These are phyloP conservation scores for Protodeltote pygarga DNA, from an alignment of 2,888 invertebrate genomes.

Conservation along the genomic window DNA sequence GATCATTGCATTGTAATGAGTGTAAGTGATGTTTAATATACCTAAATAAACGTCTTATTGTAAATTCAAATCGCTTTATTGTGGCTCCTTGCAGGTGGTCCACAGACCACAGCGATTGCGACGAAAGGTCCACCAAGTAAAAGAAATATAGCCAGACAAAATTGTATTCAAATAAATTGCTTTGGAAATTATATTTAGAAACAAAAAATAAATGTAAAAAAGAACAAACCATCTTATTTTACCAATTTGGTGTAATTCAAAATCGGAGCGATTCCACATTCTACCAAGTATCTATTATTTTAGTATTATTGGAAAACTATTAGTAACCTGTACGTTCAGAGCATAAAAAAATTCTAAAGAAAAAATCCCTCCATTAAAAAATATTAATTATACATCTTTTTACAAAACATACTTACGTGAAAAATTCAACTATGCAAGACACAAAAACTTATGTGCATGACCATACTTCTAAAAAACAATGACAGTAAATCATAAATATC, in stretches of 20 bases:
- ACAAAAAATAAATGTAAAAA: conserved; percentile 17
- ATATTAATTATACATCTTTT: conserved; percentile 7
- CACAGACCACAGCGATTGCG: conserved; percentile 24
- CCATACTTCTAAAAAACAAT: conserved; percentile 6
- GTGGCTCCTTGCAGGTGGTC: conserved; percentile 33
- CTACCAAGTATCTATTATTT: no score
- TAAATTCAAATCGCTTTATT: conserved; percentile 10
- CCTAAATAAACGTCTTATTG: conserved; percentile 12
- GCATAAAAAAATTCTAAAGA: no score
- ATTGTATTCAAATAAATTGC: conserved; percentile 34
- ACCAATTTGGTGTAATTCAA: no score
- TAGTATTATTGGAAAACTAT: no score
- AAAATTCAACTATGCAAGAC: conserved; percentile 9
- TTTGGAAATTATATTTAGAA: conserved; percentile 10
- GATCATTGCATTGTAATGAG: background rate
- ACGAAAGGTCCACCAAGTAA: conserved; percentile 12
- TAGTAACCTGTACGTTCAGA: no score
- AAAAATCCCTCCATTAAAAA: no score
- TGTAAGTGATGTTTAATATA: conserved; percentile 8
- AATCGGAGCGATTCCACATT: no score
- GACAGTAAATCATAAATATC: conserved; percentile 33
- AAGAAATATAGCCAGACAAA: conserved; percentile 21
- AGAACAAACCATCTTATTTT: background rate
- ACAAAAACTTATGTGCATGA: conserved; percentile 10
- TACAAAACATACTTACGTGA: conserved; percentile 1